Evolutionary conservation across 2,888 invertebrate genomes (phyloP).

Genomic region (Watsonalla cultraria): DNA sequence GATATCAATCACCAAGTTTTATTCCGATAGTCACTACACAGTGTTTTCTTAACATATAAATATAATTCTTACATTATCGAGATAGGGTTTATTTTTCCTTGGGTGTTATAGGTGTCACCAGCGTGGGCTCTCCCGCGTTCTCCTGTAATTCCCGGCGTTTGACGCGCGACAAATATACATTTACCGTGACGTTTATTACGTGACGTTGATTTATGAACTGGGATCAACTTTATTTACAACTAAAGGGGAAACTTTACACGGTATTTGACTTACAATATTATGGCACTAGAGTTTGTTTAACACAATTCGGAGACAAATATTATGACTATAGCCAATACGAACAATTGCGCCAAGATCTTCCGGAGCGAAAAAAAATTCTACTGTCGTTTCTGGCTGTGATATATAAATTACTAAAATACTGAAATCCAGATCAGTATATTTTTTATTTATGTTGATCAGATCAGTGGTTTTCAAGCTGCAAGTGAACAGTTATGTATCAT

Average conservation of each 20-base stretch:
- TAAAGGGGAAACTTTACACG: background rate
- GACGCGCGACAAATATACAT: constrained; percentile 49
- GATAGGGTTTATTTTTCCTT: constrained; percentile 12
- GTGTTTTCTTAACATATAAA: constrained; percentile 6
- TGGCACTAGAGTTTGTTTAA: too few species aligned
- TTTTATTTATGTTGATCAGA: too few species aligned
- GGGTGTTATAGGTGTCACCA: background rate
- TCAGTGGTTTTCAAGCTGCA: too few species aligned
- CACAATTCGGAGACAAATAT: too few species aligned
- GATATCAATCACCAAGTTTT: constrained; percentile 33
- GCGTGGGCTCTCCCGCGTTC: constrained; percentile 22
- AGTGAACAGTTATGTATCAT: too few species aligned
- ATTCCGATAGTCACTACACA: constrained; percentile 23
- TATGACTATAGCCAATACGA: too few species aligned
- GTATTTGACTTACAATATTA: background rate
- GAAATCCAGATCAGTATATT: too few species aligned
- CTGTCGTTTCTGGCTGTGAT: too few species aligned
- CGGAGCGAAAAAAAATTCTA: too few species aligned
- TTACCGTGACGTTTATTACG: constrained; percentile 48
- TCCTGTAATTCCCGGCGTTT: constrained; percentile 27
- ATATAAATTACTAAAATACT: too few species aligned
- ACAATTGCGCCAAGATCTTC: too few species aligned
- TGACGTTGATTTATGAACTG: constrained; percentile 46
- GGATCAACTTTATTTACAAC: constrained; percentile 17
- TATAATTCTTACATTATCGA: background rate